A percentile compares a stretch with the other conserved stretches of the same genome.
phyloP scores from a whole-genome alignment of 2,888 invertebrate species.

The Dendrolimus houi region DNA sequence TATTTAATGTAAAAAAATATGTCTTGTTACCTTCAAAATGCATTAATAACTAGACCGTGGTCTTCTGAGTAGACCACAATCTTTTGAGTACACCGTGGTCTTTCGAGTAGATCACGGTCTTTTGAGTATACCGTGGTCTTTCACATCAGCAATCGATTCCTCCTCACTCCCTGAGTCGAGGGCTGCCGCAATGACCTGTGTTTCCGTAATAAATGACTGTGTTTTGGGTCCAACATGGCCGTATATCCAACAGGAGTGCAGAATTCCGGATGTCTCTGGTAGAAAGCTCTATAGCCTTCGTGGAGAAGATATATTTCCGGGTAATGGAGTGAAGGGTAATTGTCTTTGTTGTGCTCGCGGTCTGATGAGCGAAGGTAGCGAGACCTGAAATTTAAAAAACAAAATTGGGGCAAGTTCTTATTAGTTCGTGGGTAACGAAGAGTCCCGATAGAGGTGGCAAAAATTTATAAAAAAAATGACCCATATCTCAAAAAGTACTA shows the following conservation, averaged over 20 bases:
- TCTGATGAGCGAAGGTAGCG: slow-evolving; percentile 91
- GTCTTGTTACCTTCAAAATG: too few species aligned
- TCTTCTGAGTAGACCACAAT: slow-evolving; percentile 14
- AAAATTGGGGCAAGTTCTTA: neutral
- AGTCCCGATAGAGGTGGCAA: too few species aligned
- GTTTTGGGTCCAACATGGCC: slow-evolving; percentile 90
- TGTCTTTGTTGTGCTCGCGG: slow-evolving; percentile 85
- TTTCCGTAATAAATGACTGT: slow-evolving; percentile 76
- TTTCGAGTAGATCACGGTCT: slow-evolving; percentile 12
- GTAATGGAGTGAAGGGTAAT: slow-evolving; percentile 90
- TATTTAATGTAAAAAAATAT: too few species aligned
- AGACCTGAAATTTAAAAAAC: slow-evolving; percentile 71
- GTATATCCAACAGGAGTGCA: slow-evolving; percentile 84
- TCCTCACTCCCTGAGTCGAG: slow-evolving; percentile 3
- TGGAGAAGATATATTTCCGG: slow-evolving; percentile 96
- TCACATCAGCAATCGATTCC: slow-evolving; percentile 21
- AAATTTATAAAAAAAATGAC: too few species aligned
- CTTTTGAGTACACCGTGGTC: slow-evolving; percentile 3
- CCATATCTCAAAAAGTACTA: too few species aligned
- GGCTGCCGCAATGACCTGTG: slow-evolving; percentile 70
- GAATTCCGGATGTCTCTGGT: slow-evolving; percentile 78
- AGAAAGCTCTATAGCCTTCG: slow-evolving; percentile 82
- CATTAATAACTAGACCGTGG: slow-evolving; percentile 8
- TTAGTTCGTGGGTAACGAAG: too few species aligned
- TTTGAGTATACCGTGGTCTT: slow-evolving; percentile 8